Percentiles rank a stretch among this genome's conserved stretches.
These are phyloP conservation scores for Pegea sp. DNA, from an alignment of 23 tunicate genomes.

Conservation along the genomic window DNA sequence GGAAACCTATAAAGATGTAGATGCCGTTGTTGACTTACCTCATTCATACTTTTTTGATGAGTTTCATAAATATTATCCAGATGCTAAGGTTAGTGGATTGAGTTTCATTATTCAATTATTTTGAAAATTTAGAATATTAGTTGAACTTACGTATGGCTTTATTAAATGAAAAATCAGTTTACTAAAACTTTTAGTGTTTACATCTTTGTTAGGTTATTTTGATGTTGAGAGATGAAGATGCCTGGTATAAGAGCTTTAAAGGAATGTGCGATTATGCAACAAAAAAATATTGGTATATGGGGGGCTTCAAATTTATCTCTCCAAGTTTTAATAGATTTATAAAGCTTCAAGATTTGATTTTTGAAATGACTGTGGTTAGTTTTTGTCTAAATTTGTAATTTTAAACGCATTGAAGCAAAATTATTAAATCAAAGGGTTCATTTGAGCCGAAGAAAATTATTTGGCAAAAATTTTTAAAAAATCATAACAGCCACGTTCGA, in stretches of 20 bases:
- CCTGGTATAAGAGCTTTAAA: constrained; percentile 9
- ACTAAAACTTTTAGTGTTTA: too few relatives aligned
- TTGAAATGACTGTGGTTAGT: neutral
- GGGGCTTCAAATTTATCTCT: neutral
- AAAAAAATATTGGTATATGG: neutral
- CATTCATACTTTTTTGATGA: constrained; percentile 15
- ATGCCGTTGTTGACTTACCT: constrained; percentile 15
- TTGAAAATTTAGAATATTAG: neutral
- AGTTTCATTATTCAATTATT: neutral
- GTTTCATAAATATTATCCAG: constrained; percentile 8
- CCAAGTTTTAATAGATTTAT: constrained; percentile 1
- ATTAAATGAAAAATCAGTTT: too few relatives aligned
- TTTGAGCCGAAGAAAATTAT: constrained; percentile 9
- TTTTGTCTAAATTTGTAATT: too few relatives aligned
- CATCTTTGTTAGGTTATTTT: too few relatives aligned
- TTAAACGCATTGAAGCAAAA: too few relatives aligned
- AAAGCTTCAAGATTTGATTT: neutral
- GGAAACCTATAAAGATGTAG: constrained; percentile 3
- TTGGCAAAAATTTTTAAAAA: constrained; percentile 32
- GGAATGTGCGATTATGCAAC: neutral
- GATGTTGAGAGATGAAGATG: constrained; percentile 11
- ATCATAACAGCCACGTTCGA: constrained; percentile 54
- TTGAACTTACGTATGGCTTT: too few relatives aligned
- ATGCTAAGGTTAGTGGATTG: constrained; percentile 6
- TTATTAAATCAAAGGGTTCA: constrained; percentile 3